Conservation (phyloP, 2,113 vertebrate genomes). For the Climacteris rufus region DNA sequence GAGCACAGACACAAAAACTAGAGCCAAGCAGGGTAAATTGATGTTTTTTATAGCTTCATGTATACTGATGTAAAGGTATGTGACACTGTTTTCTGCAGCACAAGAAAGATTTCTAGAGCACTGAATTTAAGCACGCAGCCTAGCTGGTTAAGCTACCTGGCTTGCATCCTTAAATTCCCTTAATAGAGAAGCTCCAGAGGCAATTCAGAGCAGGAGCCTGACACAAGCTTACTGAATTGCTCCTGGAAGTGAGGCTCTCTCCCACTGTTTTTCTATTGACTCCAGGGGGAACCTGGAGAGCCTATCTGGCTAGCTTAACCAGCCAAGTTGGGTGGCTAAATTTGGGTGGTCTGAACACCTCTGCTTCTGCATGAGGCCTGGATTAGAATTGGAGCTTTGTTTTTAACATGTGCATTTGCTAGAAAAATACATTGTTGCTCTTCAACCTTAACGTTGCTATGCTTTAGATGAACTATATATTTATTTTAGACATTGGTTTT, state of each 20-base stretch:
- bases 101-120: neutral
- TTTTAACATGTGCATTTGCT: neutral
- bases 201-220: neutral
- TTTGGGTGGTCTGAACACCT: constrained; percentile 16
- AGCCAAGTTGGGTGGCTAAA: neutral
- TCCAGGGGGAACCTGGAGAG: neutral
- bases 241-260: neutral
- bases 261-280: neutral
- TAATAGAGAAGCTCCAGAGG: neutral
- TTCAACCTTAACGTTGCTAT: neutral
- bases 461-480: neutral
- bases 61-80: fast-evolving
- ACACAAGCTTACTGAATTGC: neutral
- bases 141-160: neutral
- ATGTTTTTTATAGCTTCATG: neutral
- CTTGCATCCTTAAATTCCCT: neutral
- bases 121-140: neutral
- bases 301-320: neutral
- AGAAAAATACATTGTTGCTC: neutral
- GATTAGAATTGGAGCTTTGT: neutral
- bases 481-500: neutral
- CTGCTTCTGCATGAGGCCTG: neutral
- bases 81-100: neutral
- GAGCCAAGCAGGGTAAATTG: neutral
- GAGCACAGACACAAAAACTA: neutral